These are phyloP conservation scores for Thymelicus sylvestris DNA, from an alignment of 2,888 invertebrate genomes.

Conservation along the genomic window DNA sequence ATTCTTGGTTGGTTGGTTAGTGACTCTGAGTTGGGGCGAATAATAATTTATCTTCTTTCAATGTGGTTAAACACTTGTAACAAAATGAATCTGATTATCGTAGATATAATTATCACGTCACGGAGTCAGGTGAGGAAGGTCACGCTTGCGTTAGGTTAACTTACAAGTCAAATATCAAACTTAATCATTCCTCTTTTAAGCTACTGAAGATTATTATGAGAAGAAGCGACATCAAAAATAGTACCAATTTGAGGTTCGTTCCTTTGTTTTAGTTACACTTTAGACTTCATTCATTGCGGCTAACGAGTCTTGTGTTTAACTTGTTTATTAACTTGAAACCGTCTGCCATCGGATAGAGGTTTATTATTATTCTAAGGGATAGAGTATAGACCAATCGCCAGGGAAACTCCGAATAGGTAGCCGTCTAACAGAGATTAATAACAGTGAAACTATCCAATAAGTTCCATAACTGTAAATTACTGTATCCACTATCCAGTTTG, in stretches of 20 bases:
- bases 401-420: constrained; percentile 15
- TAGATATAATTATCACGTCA: too few relatives aligned
- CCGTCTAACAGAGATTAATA: constrained; percentile 25
- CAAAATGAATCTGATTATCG: too few relatives aligned
- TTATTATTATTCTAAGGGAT: too few relatives aligned
- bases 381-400: constrained; percentile 4
- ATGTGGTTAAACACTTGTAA: too few relatives aligned
- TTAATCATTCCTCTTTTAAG: too few relatives aligned
- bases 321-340: constrained; percentile 23
- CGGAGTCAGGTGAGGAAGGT: too few relatives aligned
- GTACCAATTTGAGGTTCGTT: not conserved
- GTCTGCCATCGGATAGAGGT: not conserved
- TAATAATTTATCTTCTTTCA: too few relatives aligned
- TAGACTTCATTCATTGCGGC: not conserved
- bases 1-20: too few relatives aligned
- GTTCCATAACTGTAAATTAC: constrained; percentile 27
- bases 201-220: not conserved
- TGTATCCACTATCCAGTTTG: constrained; percentile 2
- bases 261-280: not conserved
- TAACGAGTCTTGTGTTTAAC: constrained; percentile 18
- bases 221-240: not conserved
- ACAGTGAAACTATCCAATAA: constrained; percentile 17
- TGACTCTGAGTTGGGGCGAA: too few relatives aligned
- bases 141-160: too few relatives aligned
- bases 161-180: too few relatives aligned